Evolutionary conservation across 2,888 invertebrate genomes (phyloP), one percentile per base, ranked within the genome.

Genomic region (Drosophila maculinotata): DNA sequence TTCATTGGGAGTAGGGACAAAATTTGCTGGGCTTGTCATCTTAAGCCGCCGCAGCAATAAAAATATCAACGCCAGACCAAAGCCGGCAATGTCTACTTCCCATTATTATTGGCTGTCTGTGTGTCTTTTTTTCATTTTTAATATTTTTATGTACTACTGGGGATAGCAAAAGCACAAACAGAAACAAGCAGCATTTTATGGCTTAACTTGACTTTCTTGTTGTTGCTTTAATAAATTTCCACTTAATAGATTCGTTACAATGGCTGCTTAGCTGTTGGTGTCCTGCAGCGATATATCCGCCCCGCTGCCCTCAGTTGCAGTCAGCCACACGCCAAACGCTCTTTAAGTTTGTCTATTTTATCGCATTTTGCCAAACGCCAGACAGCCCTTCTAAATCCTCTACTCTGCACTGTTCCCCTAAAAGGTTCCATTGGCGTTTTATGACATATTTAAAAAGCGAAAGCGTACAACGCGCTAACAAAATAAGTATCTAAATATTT

Each of bases 161-260:
- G 36, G 28, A 4, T 20, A 20, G 2, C 28, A 56, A 38, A 20
- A 20, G 36, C 9, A 3, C 2, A 52, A 17, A 12, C 51, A 41
- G 60, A 69, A 69, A 80, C 69, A 66, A 71, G 69, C 57, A 53
- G 69, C 68, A 76, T 76, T 88, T 88, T 79, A 86, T 78, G 78
- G 80, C 80, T 78, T 59, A 76, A 80, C 71, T 71, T 77, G 52
- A 57, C 51, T 65, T 57, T 49, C 28, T 12, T 44, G 36, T 42
- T 68, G 69, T 78, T 75, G 79, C 80, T 75, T 79, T 84, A 82
- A 88, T 84, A 88, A 88, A 88, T 88, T 88, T 86, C 76, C 82
- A 84, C 87, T 86, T 86, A 86, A 86, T 86, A 86, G 84, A 86
- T 88, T 86, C 82, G 84, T 79, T 78, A 84, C 73, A 75, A 83